Conservation (phyloP, 2,888 invertebrate species). For the Eupithecia inturbata region DNA sequence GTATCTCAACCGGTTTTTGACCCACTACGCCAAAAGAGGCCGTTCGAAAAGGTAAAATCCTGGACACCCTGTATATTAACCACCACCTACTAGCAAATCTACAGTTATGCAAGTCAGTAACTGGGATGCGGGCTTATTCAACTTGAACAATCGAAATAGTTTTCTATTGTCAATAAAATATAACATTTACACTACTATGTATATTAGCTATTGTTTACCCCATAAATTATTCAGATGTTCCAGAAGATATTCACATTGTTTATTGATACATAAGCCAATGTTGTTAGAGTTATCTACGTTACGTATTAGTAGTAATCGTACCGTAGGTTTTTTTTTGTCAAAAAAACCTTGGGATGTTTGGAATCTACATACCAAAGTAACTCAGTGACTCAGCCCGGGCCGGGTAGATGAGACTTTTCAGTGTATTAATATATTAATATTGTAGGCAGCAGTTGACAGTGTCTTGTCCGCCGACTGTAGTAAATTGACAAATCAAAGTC, state of each 20-base stretch:
- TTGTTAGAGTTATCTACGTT: no score
- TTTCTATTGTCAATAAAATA: slow-evolving; percentile 33
- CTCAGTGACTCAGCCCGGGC: no score
- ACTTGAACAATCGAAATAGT: slow-evolving; percentile 39
- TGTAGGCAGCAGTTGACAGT: no score
- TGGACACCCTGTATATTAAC: slow-evolving; percentile 15
- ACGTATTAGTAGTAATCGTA: no score
- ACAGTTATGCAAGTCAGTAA: slow-evolving; percentile 29
- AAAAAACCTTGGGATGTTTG: no score
- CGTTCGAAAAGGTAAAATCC: neutral
- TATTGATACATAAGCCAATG: neutral
- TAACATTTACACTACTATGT: slow-evolving; percentile 5
- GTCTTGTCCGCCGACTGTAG: no score
- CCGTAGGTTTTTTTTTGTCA: no score
- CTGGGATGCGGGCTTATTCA: slow-evolving; percentile 35
- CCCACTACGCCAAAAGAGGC: neutral
- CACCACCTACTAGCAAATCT: slow-evolving; percentile 26
- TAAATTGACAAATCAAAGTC: no score
- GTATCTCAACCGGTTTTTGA: neutral
- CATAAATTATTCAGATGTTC: slow-evolving; percentile 6
- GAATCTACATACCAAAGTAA: no score
- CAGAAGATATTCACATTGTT: neutral
- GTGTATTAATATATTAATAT: no score
- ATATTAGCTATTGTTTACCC: neutral
- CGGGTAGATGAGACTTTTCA: no score